Evolutionary conservation across 1,140 invertebrate genomes (phyloP).

Genomic region (Marisa cornuarietis): DNA sequence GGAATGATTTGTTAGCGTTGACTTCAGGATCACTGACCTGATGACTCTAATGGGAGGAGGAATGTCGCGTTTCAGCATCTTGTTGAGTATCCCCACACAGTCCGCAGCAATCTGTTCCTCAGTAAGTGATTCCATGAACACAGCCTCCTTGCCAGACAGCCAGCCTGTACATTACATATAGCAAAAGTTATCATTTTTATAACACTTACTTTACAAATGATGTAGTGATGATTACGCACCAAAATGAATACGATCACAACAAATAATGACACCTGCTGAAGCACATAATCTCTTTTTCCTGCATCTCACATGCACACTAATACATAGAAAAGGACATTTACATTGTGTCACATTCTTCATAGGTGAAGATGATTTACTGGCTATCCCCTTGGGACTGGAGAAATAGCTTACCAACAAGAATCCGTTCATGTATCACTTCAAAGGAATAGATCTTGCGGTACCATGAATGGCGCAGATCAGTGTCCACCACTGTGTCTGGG

Average conservation of each 20-base stretch:
- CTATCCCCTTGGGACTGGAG: neutral
- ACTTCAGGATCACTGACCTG: slow-evolving; percentile 63
- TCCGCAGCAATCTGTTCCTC: slow-evolving; percentile 78
- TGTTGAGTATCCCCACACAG: slow-evolving; percentile 70
- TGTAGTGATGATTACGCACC: no score
- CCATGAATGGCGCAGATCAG: slow-evolving; percentile 71
- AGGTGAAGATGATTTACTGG: slow-evolving; percentile 70
- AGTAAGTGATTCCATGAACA: slow-evolving; percentile 79
- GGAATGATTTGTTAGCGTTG: no score
- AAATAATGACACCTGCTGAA: no score
- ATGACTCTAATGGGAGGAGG: slow-evolving; percentile 71
- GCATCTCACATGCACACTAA: no score
- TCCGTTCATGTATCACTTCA: slow-evolving; percentile 67
- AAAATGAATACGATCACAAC: no score
- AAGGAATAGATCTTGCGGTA: slow-evolving; percentile 94
- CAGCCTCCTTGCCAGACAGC: slow-evolving; percentile 80
- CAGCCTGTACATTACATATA: slow-evolving; percentile 68
- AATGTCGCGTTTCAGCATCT: slow-evolving; percentile 71
- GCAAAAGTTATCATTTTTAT: slow-evolving; percentile 4
- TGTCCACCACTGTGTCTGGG: slow-evolving; percentile 25
- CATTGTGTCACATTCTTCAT: no score
- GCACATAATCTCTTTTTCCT: no score
- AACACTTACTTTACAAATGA: no score
- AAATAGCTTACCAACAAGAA: slow-evolving; percentile 70
- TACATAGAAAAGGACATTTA: no score